These are phyloP conservation scores for Apomyelois bistriatella DNA, from an alignment of 2,888 invertebrate species.

Conservation along the genomic window DNA sequence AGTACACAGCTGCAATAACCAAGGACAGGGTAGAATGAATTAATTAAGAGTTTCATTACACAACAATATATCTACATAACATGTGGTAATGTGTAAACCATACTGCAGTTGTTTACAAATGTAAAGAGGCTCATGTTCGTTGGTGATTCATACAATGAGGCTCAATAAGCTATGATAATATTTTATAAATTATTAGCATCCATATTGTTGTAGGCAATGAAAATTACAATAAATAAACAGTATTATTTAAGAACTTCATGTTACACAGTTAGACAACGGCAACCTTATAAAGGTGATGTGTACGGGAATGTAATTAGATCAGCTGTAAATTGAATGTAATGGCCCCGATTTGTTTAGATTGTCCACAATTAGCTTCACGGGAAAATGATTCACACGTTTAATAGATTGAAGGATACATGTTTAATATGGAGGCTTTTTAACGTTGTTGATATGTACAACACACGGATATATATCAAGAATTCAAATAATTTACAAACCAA, in stretches of 20 bases:
- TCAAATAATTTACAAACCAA: too few relatives aligned
- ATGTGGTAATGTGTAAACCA: not conserved
- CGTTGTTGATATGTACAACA: too few relatives aligned
- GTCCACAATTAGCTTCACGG: conserved; percentile 6
- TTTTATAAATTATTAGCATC: too few relatives aligned
- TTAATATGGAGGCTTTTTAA: too few relatives aligned
- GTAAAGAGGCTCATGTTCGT: not conserved
- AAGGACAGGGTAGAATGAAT: too few relatives aligned
- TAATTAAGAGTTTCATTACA: too few relatives aligned
- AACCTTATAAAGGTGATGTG: not conserved
- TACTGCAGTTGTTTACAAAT: not conserved
- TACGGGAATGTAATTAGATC: not conserved
- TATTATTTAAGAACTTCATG: too few relatives aligned
- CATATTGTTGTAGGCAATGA: too few relatives aligned
- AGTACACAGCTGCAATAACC: too few relatives aligned
- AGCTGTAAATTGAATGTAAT: conserved; percentile 10
- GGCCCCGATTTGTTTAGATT: conserved; percentile 17
- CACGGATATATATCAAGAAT: too few relatives aligned
- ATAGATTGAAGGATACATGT: not conserved
- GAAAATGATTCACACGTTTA: conserved; percentile 12
- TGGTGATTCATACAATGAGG: not conserved
- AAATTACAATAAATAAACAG: too few relatives aligned
- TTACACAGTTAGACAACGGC: not conserved
- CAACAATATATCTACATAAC: not conserved
- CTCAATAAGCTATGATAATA: too few relatives aligned